Evolutionary conservation across 2,797 vertebrate species (phyloP).

Genomic region (Tadarida brasiliensis): DNA sequence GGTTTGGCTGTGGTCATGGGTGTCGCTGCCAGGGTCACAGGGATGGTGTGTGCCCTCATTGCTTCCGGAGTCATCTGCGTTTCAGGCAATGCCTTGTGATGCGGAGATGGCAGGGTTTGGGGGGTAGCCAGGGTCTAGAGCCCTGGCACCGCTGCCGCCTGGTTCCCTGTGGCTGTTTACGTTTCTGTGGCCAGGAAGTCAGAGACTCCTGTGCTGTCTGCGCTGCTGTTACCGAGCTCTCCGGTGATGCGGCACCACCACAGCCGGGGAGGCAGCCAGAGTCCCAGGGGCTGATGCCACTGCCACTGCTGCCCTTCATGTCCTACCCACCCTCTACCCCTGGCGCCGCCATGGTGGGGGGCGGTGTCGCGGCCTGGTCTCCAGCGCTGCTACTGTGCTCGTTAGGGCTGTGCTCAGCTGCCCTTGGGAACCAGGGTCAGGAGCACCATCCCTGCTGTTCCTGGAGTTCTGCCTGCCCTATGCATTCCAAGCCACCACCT

Average conservation of each 20-base stretch:
- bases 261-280: background rate
- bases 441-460: background rate
- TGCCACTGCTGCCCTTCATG: background rate
- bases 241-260: too few species aligned
- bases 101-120: background rate
- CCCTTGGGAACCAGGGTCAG: background rate
- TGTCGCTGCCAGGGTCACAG: background rate
- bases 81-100: background rate
- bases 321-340: background rate
- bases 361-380: background rate
- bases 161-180: background rate
- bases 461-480: background rate
- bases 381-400: background rate
- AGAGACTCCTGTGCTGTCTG: background rate
- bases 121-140: too few species aligned
- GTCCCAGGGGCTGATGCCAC: background rate
- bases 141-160: background rate
- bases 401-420: background rate
- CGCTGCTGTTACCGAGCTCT: background rate
- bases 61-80: background rate
- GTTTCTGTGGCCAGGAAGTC: background rate
- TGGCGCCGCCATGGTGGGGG: background rate
- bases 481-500: background rate
- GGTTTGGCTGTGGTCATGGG: background rate
- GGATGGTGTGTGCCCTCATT: background rate